Conservation (phyloP, 2,113 vertebrate genomes). For the Erythrocebus patas region DNA sequence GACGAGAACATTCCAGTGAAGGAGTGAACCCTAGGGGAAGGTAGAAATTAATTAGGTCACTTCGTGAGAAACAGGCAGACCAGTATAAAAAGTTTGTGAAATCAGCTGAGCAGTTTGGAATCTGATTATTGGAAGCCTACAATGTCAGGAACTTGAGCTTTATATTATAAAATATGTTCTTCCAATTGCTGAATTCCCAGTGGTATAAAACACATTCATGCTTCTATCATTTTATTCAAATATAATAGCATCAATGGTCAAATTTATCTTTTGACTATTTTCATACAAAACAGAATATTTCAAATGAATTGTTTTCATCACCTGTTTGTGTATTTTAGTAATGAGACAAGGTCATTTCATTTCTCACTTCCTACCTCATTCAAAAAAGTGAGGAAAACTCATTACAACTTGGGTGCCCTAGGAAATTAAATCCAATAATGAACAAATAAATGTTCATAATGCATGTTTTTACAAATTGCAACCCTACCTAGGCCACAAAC, state of each 20-base stretch:
- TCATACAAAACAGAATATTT: not conserved
- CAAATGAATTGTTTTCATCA: not conserved
- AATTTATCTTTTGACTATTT: not conserved
- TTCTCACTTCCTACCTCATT: not conserved
- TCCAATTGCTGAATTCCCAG: not conserved
- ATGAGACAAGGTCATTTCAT: not conserved
- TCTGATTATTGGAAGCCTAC: not conserved
- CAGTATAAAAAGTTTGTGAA: not conserved
- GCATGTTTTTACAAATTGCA: not conserved
- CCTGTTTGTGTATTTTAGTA: not conserved
- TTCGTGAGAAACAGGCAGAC: not conserved
- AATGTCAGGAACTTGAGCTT: not conserved
- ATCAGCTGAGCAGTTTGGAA: not conserved
- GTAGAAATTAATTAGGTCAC: not conserved
- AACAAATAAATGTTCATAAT: not conserved
- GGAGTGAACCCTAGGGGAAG: not conserved
- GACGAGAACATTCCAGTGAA: not conserved
- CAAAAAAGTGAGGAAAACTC: not conserved
- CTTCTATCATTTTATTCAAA: not conserved
- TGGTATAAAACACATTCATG: not conserved
- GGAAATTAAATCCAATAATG: not conserved
- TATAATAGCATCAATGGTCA: not conserved
- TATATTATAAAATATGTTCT: not conserved
- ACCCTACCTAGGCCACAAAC: not conserved
- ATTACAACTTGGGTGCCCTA: not conserved